Percentiles rank a stretch among this genome's conserved stretches.
Conservation (phyloP, 2,888 invertebrate species). For the Eupithecia tripunctaria region DNA sequence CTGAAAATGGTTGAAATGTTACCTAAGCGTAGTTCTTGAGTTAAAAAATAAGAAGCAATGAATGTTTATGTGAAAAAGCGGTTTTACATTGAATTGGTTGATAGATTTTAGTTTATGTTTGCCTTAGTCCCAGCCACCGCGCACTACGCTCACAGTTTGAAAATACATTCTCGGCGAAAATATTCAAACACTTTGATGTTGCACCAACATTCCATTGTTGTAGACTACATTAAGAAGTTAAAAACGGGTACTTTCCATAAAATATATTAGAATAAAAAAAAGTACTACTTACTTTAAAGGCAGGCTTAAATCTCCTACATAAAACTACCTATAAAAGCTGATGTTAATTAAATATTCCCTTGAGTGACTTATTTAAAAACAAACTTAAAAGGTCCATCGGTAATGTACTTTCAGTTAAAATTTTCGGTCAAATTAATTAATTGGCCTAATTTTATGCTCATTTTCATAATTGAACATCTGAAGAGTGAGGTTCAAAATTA, state of each 20-base stretch:
- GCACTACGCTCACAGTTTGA: no score
- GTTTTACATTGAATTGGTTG: no score
- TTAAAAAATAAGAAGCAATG: no score
- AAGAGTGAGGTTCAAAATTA: not conserved
- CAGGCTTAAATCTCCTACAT: not conserved
- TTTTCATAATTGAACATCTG: conserved; percentile 3
- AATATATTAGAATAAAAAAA: no score
- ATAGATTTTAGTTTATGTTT: no score
- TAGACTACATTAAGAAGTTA: not conserved
- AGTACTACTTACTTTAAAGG: not conserved
- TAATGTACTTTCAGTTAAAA: conserved; percentile 53
- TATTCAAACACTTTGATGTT: no score
- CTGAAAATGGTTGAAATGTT: not conserved
- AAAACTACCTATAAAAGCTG: not conserved
- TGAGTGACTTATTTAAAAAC: not conserved
- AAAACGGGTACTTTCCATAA: no score
- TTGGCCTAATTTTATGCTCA: conserved; percentile 41
- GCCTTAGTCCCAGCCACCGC: no score
- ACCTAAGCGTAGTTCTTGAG: no score
- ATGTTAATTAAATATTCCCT: not conserved
- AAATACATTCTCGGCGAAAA: not conserved
- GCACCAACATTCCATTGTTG: not conserved
- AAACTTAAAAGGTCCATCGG: conserved; percentile 36
- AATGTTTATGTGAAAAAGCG: no score
- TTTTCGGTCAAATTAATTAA: conserved; percentile 58